phyloP scores from a whole-genome alignment of 2,113 vertebrate genomes.

The Spheniscus mendiculus region DNA sequence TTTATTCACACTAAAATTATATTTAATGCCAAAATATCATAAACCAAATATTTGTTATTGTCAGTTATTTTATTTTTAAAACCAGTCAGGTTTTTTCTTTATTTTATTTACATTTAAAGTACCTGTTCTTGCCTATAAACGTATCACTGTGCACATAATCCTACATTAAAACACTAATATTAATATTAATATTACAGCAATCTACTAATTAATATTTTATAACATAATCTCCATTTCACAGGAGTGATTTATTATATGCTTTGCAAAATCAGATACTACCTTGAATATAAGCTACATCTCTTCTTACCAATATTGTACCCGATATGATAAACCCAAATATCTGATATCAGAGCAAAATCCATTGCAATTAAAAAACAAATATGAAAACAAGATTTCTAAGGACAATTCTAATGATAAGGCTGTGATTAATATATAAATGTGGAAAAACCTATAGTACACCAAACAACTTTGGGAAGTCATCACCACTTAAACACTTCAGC shows the following conservation, averaged over 20 bases:
- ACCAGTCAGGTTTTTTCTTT: accelerated
- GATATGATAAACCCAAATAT: background rate
- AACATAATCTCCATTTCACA: background rate
- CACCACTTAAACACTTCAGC: background rate
- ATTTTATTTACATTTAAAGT: background rate
- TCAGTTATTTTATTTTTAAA: background rate
- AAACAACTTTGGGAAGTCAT: background rate
- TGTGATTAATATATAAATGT: background rate
- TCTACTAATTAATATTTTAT: background rate
- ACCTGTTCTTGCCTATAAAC: background rate
- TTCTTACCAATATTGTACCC: background rate
- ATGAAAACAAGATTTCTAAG: background rate
- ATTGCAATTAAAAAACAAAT: background rate
- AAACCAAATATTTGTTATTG: background rate
- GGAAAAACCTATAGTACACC: background rate
- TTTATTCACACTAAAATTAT: background rate
- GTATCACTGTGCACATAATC: background rate
- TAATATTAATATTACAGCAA: background rate
- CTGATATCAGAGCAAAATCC: background rate
- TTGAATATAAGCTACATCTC: background rate
- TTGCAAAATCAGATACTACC: background rate
- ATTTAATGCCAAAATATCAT: background rate
- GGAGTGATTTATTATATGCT: background rate
- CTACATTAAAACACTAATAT: background rate
- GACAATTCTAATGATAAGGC: background rate